phyloP scores from a whole-genome alignment of 2,888 invertebrate species.

The Zaprionus lineosus region DNA sequence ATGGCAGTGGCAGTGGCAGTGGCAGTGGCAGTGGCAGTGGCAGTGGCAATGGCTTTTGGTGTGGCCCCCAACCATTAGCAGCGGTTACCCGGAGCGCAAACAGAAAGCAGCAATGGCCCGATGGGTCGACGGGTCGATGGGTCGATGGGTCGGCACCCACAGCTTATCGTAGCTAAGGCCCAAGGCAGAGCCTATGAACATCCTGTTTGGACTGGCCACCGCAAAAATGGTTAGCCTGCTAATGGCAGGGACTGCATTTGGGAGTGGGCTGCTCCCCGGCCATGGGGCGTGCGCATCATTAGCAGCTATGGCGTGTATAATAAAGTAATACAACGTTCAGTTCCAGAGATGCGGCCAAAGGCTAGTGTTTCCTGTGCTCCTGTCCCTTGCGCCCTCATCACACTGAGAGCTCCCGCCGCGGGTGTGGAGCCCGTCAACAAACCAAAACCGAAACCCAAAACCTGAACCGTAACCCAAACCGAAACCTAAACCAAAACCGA shows the following conservation, averaged over 20 bases:
- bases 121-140: too few species aligned
- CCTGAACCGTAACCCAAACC: constrained; percentile 29
- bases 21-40: too few species aligned
- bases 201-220: constrained; percentile 24
- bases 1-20: too few species aligned
- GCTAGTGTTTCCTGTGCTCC: neutral
- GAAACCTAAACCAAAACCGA: constrained; percentile 9
- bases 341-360: too few species aligned
- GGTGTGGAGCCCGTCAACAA: constrained; percentile 51
- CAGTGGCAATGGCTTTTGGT: neutral
- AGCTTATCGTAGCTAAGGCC: too few species aligned
- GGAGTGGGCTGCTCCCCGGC: constrained; percentile 7
- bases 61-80: constrained; percentile 31
- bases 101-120: neutral
- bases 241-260: constrained; percentile 2
- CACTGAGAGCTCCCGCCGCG: neutral
- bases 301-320: constrained; percentile 33
- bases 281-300: constrained; percentile 14
- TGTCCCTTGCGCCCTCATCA: neutral
- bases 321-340: constrained; percentile 35
- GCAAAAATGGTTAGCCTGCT: constrained; percentile 4
- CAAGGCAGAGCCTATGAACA: constrained; percentile 13
- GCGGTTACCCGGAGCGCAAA: constrained; percentile 16
- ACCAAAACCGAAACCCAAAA: constrained; percentile 37
- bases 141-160: too few species aligned